Evolutionary conservation across 92 coral and sea anemone genomes (phyloP).

Genomic region (Epizoanthus rinbou): DNA sequence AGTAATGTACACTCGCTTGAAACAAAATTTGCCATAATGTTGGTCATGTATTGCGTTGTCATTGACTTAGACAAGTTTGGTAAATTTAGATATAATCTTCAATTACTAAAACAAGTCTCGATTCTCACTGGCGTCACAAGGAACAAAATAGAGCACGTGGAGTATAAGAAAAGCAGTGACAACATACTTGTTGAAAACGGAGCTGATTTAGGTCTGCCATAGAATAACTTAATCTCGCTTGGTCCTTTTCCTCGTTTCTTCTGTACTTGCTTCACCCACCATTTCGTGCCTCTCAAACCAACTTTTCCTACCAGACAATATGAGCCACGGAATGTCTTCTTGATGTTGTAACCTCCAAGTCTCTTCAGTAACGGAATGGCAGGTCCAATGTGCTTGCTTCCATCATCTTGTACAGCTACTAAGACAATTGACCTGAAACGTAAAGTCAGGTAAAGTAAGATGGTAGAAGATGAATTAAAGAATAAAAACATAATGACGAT

Average conservation of each 20-base stretch:
- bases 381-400: not conserved
- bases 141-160: not conserved
- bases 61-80: no score
- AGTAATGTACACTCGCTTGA: no score
- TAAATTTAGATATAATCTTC: no score
- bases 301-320: constrained; percentile 31
- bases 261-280: constrained; percentile 24
- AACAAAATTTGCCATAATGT: no score
- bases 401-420: not conserved
- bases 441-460: no score
- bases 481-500: no score
- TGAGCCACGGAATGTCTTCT: not conserved
- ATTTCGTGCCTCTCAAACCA: constrained; percentile 20
- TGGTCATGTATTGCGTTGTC: no score
- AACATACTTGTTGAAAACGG: constrained; percentile 24
- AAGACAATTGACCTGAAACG: constrained; percentile 26
- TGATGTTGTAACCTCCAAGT: constrained; percentile 29
- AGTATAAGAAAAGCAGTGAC: not conserved
- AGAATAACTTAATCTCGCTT: constrained; percentile 27
- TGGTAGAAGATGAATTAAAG: no score
- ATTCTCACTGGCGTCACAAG: no score
- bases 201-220: constrained; percentile 1
- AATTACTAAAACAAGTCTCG: no score
- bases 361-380: constrained; percentile 31
- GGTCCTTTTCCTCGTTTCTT: constrained; percentile 23